These are phyloP conservation scores for Zaprionus nigranus DNA, from an alignment of 1,140 invertebrate species.

Conservation along the genomic window DNA sequence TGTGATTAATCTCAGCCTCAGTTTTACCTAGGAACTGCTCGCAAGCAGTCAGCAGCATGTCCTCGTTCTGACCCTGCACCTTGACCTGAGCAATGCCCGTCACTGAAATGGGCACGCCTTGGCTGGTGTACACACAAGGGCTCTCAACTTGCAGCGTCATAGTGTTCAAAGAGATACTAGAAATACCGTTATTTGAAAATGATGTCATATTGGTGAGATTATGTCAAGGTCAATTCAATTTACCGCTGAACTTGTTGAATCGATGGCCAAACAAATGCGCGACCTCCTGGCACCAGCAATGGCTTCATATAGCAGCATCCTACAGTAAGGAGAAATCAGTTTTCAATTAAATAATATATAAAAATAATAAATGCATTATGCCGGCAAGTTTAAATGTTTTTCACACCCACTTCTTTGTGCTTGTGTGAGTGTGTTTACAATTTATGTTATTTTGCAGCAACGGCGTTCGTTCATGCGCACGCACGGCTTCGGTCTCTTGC, in stretches of 20 bases:
- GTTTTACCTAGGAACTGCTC: conserved; percentile 98
- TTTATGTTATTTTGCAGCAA: conserved; percentile 26
- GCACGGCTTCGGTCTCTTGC: conserved; percentile 44
- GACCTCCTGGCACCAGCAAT: conserved; percentile 95
- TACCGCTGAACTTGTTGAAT: conserved; percentile 97
- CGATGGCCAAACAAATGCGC: conserved; percentile 98
- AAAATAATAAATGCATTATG: background rate
- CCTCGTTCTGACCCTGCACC: conserved; percentile 98
- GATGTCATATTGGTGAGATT: background rate
- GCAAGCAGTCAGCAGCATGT: conserved; percentile 98
- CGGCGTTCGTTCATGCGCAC: conserved; percentile 54
- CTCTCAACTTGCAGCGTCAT: conserved; percentile 97
- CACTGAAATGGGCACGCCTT: conserved; percentile 98
- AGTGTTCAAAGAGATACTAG: conserved; percentile 96
- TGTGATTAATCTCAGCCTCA: conserved; percentile 95
- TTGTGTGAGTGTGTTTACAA: background rate
- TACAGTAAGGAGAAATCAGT: conserved; percentile 81
- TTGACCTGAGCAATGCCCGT: conserved; percentile 99
- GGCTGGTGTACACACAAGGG: conserved; percentile 97
- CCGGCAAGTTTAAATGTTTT: background rate
- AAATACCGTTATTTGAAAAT: conserved; percentile 30
- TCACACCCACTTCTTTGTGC: background rate
- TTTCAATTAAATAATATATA: background rate
- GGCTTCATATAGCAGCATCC: conserved; percentile 97
- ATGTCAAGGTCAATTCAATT: conserved; percentile 25